A percentile compares a stretch with the other conserved stretches of the same genome.
Evolutionary conservation across 2,113 vertebrate species (phyloP).

Genomic region (Zeus faber): DNA sequence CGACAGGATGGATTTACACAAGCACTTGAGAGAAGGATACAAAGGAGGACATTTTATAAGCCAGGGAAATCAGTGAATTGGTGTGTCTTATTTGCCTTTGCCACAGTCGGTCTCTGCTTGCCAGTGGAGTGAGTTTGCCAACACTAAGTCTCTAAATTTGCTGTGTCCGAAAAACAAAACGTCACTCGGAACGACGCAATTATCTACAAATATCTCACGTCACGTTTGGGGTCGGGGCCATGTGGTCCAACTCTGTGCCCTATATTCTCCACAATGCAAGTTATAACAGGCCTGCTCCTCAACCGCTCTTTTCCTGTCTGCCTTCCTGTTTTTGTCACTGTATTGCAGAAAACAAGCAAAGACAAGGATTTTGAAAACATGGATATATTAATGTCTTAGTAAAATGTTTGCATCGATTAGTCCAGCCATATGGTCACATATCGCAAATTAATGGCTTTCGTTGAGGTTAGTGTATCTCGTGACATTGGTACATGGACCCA

Average conservation of each 20-base stretch:
- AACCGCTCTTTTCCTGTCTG: conserved; percentile 67
- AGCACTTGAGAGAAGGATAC: conserved; percentile 43
- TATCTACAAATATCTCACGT: too few species aligned
- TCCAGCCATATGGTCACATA: background rate
- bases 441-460: background rate
- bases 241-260: conserved; percentile 19
- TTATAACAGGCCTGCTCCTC: conserved; percentile 43
- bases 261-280: background rate
- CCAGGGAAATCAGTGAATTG: conserved; percentile 22
- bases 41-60: conserved; percentile 47
- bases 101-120: conserved; percentile 30
- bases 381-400: too few species aligned
- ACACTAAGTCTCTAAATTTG: too few species aligned
- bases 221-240: background rate
- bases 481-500: conserved; percentile 10
- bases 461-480: background rate
- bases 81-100: conserved; percentile 33
- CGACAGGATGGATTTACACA: conserved; percentile 35
- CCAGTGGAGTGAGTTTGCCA: conserved; percentile 30
- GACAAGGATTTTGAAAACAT: too few species aligned
- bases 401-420: background rate
- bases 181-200: too few species aligned
- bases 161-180: too few species aligned
- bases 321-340: conserved; percentile 83
- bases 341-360: conserved; percentile 80